phyloP scores from a whole-genome alignment of 1,140 invertebrate species.

The Drosophila watanabei region DNA sequence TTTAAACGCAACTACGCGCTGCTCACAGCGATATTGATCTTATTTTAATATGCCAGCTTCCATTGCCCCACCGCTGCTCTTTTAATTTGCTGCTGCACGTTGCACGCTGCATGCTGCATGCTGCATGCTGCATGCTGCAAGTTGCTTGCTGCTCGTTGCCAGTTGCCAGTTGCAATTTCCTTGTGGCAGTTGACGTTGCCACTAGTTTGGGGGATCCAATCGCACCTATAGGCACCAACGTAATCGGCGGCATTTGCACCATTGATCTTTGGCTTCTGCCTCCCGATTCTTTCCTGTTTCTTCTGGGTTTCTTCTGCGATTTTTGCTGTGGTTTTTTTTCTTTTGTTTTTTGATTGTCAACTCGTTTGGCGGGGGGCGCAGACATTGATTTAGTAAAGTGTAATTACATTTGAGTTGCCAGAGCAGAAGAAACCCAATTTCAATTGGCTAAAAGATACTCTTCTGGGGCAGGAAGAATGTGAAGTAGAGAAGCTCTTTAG shows the following conservation, averaged over 20 bases:
- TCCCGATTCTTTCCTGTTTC: not conserved
- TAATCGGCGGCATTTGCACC: constrained; percentile 37
- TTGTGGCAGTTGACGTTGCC: constrained; percentile 51
- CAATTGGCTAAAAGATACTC: constrained; percentile 8
- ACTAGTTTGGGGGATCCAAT: constrained; percentile 49
- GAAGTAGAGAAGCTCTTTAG: not conserved
- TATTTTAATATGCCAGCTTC: constrained; percentile 78
- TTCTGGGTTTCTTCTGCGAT: not conserved
- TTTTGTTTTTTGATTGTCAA: constrained; percentile 41
- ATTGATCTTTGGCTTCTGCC: constrained; percentile 46
- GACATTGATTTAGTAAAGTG: constrained; percentile 52
- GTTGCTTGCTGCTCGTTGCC: not conserved
- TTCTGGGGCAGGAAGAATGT: not conserved
- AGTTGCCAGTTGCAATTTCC: constrained; percentile 56
- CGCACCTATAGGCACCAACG: constrained; percentile 31
- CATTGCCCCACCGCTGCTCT: constrained; percentile 30
- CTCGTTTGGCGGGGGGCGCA: constrained; percentile 9
- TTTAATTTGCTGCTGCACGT: constrained; percentile 72
- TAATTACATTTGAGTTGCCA: constrained; percentile 37
- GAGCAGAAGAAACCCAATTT: constrained; percentile 12
- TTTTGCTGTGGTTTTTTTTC: not conserved
- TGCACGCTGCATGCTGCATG: not conserved
- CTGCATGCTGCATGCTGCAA: constrained; percentile 5
- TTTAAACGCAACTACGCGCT: constrained; percentile 81
- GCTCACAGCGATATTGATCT: constrained; percentile 80